phyloP scores from a whole-genome alignment of 1,140 invertebrate genomes.

The Caenorhabditis inopinata region DNA sequence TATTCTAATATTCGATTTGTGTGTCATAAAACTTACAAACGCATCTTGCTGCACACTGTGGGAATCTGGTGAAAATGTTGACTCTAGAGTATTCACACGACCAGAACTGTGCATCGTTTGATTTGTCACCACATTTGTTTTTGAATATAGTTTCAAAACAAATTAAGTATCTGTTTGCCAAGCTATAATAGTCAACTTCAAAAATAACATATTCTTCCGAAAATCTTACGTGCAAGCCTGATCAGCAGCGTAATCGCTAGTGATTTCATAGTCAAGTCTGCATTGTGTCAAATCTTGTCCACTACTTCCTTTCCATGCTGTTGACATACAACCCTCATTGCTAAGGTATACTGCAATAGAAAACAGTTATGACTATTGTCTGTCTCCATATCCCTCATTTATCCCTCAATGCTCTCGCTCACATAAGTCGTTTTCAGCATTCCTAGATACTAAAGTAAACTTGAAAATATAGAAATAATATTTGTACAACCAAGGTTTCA shows the following conservation, averaged over 20 bases:
- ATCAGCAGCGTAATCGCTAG: neutral
- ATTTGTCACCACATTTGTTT: constrained; percentile 27
- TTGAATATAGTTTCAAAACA: constrained; percentile 35
- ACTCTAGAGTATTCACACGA: constrained; percentile 49
- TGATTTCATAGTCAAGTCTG: constrained; percentile 18
- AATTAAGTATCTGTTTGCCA: constrained; percentile 28
- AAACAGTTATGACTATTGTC: too few relatives aligned
- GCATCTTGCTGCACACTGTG: constrained; percentile 40
- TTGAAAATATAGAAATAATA: too few relatives aligned
- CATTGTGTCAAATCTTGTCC: neutral
- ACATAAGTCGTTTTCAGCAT: too few relatives aligned
- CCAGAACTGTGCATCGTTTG: constrained; percentile 45
- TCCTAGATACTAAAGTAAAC: too few relatives aligned
- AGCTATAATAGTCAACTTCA: neutral
- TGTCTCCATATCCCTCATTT: too few relatives aligned
- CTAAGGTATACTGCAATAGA: constrained; percentile 33
- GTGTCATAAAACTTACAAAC: constrained; percentile 40
- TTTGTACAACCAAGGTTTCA: neutral
- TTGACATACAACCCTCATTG: constrained; percentile 30
- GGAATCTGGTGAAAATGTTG: constrained; percentile 49
- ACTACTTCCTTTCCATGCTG: constrained; percentile 9
- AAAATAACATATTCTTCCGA: neutral
- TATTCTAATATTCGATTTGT: neutral
- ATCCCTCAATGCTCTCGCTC: too few relatives aligned
- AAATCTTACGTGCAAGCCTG: constrained; percentile 44